These are phyloP conservation scores for Neodiprion virginianus DNA, from an alignment of 1,140 invertebrate genomes.

Conservation along the genomic window DNA sequence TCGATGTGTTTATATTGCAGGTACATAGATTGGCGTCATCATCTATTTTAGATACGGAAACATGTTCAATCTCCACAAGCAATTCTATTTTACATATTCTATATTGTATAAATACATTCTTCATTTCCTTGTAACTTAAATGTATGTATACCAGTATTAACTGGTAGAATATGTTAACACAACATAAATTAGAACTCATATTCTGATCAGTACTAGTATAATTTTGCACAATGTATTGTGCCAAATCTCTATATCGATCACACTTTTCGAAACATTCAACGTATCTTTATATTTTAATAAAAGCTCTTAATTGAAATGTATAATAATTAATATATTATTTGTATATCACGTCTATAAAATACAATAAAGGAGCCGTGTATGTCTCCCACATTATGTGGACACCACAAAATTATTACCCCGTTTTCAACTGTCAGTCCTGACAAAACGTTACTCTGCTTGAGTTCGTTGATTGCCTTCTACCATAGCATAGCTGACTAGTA, in stretches of 20 bases:
- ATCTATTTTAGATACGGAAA: no score
- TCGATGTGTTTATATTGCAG: not conserved
- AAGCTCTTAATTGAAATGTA: slow-evolving; percentile 4
- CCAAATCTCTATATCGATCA: not conserved
- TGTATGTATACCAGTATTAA: no score
- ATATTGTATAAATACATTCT: no score
- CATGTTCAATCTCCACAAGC: no score
- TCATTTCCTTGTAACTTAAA: no score
- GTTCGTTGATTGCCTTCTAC: not conserved
- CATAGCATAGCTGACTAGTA: not conserved
- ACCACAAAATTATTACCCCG: not conserved
- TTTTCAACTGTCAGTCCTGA: not conserved
- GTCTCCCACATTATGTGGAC: not conserved
- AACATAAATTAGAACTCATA: slow-evolving; percentile 1
- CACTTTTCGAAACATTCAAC: not conserved
- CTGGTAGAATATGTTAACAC: not conserved
- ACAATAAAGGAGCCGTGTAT: not conserved
- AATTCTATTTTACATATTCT: no score
- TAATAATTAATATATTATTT: not conserved
- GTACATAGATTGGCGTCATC: no score
- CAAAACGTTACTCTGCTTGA: not conserved
- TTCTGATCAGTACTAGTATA: no score
- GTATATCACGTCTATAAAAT: not conserved
- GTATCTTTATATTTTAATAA: not conserved
- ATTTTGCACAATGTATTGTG: not conserved